phyloP scores from a whole-genome alignment of 1,140 invertebrate genomes.

The Anoplolepis gracilipes region DNA sequence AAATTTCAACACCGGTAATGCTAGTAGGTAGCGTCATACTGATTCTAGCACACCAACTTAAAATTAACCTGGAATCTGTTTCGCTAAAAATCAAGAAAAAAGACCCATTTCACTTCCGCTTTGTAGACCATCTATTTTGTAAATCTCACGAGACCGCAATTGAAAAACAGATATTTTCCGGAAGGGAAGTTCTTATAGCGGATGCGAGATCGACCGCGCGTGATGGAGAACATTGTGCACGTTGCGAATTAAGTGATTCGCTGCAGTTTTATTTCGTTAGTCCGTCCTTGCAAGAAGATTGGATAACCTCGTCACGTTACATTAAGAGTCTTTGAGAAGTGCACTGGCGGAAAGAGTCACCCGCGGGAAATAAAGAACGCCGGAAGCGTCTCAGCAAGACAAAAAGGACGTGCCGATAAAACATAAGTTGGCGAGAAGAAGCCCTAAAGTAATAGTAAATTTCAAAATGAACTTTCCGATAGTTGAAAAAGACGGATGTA shows the following conservation, averaged over 20 bases:
- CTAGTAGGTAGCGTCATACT: neutral
- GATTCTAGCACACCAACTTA: slow-evolving; percentile 13
- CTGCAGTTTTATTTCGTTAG: slow-evolving; percentile 47
- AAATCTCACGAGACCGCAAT: slow-evolving; percentile 43
- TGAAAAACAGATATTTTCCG: slow-evolving; percentile 14
- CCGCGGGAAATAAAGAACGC: slow-evolving; percentile 67
- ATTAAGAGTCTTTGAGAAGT: slow-evolving; percentile 57
- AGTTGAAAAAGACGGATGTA: slow-evolving; percentile 13
- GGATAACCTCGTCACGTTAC: slow-evolving; percentile 59
- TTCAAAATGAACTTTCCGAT: slow-evolving; percentile 56
- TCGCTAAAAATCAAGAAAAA: slow-evolving; percentile 2
- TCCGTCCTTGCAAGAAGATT: slow-evolving; percentile 25
- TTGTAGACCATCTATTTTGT: slow-evolving; percentile 14
- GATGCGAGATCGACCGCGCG: neutral
- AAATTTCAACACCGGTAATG: slow-evolving; percentile 38
- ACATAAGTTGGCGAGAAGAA: slow-evolving; percentile 71
- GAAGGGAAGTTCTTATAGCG: neutral
- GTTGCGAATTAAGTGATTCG: slow-evolving; percentile 7
- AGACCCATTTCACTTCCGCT: neutral
- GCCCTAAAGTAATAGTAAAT: slow-evolving; percentile 65
- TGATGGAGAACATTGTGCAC: neutral
- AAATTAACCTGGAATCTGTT: slow-evolving; percentile 34
- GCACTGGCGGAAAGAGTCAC: slow-evolving; percentile 9
- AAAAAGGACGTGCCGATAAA: slow-evolving; percentile 68
- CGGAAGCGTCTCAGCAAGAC: slow-evolving; percentile 60